A percentile compares a stretch with the other conserved stretches of the same genome.
Conservation (phyloP, 2,888 invertebrate species). For the Eilema depressum region DNA sequence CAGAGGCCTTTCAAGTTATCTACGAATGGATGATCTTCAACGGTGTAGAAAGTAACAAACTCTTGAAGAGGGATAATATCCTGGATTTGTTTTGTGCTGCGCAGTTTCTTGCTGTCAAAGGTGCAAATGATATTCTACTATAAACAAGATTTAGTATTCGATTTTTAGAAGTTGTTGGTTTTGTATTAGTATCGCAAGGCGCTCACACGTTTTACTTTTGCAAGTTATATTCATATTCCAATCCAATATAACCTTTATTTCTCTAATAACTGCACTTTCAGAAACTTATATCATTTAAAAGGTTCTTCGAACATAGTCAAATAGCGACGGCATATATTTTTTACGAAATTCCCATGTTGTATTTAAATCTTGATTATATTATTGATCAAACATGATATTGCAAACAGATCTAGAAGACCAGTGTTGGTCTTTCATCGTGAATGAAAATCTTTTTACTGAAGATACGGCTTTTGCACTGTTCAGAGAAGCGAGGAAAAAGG, state of each 20-base stretch:
- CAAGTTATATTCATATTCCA: background rate
- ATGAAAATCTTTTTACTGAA: conserved; percentile 90
- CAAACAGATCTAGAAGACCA: conserved; percentile 90
- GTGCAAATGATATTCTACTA: conserved; percentile 56
- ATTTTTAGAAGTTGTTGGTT: background rate
- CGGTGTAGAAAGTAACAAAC: conserved; percentile 88
- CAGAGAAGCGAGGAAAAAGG: conserved; percentile 86
- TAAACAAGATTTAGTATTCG: background rate
- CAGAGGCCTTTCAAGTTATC: conserved; percentile 89
- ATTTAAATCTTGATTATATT: background rate
- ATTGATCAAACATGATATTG: background rate
- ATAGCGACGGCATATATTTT: background rate
- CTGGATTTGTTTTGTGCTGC: conserved; percentile 91
- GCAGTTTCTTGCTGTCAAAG: conserved; percentile 90
- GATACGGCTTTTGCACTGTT: conserved; percentile 91
- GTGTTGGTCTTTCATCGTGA: conserved; percentile 92
- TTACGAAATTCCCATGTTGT: no score
- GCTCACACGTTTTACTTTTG: background rate
- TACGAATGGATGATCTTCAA: conserved; percentile 94
- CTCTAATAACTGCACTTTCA: background rate
- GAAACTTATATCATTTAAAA: background rate
- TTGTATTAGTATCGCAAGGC: background rate
- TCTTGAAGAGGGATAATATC: conserved; percentile 90
- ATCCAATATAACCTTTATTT: background rate
- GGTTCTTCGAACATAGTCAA: background rate